Percentiles rank a stretch among this genome's conserved stretches.
phyloP scores from a whole-genome alignment of 2,888 invertebrate genomes.

The Apotomis turbidana region DNA sequence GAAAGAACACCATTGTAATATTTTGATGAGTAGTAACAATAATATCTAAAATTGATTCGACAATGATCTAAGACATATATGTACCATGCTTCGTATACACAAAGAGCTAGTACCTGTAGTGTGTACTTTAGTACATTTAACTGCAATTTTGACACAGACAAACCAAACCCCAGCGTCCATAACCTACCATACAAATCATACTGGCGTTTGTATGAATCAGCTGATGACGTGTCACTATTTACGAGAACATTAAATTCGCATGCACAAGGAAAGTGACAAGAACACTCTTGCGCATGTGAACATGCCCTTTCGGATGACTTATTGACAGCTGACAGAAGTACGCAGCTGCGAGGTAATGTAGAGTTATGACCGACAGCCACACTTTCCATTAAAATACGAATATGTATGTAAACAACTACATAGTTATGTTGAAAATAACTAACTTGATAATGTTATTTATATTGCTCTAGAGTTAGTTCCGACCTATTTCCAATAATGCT shows the following conservation, averaged over 20 bases:
- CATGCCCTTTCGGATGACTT: slow-evolving; percentile 49
- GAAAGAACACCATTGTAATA: no score
- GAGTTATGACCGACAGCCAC: slow-evolving; percentile 40
- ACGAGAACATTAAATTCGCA: slow-evolving; percentile 26
- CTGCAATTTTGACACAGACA: background rate
- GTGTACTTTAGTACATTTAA: background rate
- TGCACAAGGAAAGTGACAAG: slow-evolving; percentile 27
- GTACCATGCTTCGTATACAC: no score
- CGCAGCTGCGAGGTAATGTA: slow-evolving; percentile 55
- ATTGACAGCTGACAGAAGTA: slow-evolving; percentile 55
- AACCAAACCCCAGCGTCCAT: background rate
- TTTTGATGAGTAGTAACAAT: no score
- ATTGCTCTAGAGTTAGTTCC: no score
- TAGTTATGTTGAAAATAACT: background rate
- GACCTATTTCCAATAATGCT: no score
- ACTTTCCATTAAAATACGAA: slow-evolving; percentile 22
- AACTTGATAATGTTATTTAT: background rate
- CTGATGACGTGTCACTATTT: slow-evolving; percentile 43
- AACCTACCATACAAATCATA: slow-evolving; percentile 27
- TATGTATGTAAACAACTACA: background rate
- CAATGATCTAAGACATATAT: no score
- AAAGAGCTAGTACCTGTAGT: no score
- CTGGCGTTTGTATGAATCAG: slow-evolving; percentile 55
- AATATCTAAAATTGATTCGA: no score
- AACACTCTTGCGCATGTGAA: slow-evolving; percentile 37